These are phyloP conservation scores for Ictinia mississippiensis DNA, from an alignment of 2,797 vertebrate species.

Conservation along the genomic window DNA sequence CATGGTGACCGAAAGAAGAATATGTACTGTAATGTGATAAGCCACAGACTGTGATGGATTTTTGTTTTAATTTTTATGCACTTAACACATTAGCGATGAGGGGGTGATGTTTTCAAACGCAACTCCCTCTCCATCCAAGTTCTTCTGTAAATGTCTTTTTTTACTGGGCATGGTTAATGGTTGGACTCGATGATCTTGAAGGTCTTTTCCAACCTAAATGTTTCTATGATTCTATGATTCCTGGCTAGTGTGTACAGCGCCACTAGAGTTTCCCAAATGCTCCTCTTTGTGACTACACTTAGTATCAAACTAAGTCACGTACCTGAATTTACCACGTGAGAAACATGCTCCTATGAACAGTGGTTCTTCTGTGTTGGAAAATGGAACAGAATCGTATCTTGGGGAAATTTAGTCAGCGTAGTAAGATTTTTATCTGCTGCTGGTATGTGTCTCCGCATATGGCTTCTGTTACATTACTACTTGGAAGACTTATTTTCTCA, in stretches of 20 bases:
- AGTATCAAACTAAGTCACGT: neutral
- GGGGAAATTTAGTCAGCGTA: neutral
- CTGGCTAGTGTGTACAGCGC: neutral
- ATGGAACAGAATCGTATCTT: neutral
- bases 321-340: neutral
- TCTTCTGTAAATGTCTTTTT: slow-evolving; percentile 2
- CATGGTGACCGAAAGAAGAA: neutral
- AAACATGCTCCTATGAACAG: neutral
- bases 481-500: neutral
- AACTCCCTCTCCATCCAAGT: neutral
- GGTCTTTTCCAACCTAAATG: too few species aligned
- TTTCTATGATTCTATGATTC: neutral
- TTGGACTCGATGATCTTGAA: too few species aligned
- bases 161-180: too few species aligned
- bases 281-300: neutral
- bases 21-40: neutral
- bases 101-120: neutral
- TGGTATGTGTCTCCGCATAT: slow-evolving; percentile 14
- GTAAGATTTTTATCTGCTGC: neutral
- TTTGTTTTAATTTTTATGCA: neutral
- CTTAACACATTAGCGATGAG: neutral
- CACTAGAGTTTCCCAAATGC: neutral
- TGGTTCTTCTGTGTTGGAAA: neutral
- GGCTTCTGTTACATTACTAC: slow-evolving; percentile 35
- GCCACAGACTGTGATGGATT: neutral